Evolutionary conservation across 2,113 vertebrate genomes (phyloP).

Genomic region (Anhinga anhinga): DNA sequence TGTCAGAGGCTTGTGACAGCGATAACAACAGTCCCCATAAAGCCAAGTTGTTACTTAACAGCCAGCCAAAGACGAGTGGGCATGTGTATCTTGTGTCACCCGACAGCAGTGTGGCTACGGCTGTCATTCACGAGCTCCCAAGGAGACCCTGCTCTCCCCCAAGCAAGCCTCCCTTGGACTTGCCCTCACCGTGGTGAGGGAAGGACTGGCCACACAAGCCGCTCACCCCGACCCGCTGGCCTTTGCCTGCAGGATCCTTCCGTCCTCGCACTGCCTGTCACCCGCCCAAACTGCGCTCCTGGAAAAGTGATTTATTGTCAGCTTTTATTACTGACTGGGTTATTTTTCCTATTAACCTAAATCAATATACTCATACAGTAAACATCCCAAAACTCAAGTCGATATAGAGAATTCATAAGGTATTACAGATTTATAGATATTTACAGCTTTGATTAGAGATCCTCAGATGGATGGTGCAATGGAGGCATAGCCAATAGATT

Average conservation of each 20-base stretch:
- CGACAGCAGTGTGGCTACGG: rapidly evolving
- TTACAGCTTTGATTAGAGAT: constrained; percentile 43
- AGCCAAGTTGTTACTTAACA: neutral
- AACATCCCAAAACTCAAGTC: constrained; percentile 43
- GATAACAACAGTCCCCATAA: neutral
- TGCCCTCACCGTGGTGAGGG: rapidly evolving
- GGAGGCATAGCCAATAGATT: constrained; percentile 16
- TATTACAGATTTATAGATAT: constrained; percentile 54
- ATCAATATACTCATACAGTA: constrained; percentile 47
- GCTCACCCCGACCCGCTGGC: neutral
- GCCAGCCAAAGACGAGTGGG: neutral
- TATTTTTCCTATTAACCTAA: constrained; percentile 52
- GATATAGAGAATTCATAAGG: constrained; percentile 35
- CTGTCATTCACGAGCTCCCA: neutral
- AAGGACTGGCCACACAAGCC: neutral
- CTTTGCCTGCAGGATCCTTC: neutral
- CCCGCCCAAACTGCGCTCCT: rapidly evolving
- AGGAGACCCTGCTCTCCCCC: neutral
- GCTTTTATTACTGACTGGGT: neutral
- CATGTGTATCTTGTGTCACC: neutral
- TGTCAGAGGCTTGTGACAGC: neutral
- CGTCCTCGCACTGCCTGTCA: neutral
- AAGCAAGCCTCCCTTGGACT: neutral
- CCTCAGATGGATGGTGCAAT: neutral
- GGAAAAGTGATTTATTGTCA: neutral